phyloP scores from a whole-genome alignment of 2,113 vertebrate genomes.

The Gulo gulo region DNA sequence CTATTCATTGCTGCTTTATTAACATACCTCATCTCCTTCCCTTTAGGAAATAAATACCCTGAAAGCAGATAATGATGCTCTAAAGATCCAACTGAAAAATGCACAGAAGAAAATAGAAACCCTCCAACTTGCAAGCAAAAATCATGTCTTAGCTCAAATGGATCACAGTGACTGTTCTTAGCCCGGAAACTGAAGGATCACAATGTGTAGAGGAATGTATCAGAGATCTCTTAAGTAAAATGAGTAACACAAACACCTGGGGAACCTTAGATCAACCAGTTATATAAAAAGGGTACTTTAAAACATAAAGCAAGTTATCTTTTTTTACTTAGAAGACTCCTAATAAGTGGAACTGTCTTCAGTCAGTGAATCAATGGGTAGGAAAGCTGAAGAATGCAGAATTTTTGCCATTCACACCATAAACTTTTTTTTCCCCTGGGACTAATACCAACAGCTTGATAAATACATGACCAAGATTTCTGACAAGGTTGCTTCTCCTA shows the following conservation, averaged over 20 bases:
- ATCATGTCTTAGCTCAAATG: conserved; percentile 75
- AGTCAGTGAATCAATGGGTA: neutral
- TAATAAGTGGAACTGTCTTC: neutral
- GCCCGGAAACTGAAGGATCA: conserved; percentile 58
- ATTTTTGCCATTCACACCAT: neutral
- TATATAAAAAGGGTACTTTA: conserved; percentile 18
- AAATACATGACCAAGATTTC: neutral
- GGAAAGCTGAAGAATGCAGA: neutral
- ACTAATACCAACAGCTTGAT: conserved; percentile 22
- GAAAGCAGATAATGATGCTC: conserved; percentile 89
- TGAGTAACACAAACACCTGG: conserved; percentile 48
- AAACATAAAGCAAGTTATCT: neutral
- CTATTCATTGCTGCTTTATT: conserved; percentile 39
- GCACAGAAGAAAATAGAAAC: conserved; percentile 91
- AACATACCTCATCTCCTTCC: conserved; percentile 39
- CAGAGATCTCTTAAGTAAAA: conserved; percentile 36
- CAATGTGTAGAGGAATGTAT: neutral
- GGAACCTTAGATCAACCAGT: neutral
- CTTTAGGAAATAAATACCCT: conserved; percentile 91
- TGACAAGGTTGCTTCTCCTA: neutral
- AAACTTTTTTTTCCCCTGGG: neutral
- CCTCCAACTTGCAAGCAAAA: conserved; percentile 85
- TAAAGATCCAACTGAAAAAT: conserved; percentile 91
- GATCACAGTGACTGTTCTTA: conserved; percentile 80
- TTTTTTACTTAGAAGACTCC: neutral